phyloP scores from a whole-genome alignment of 2,888 invertebrate species.

The Eupithecia inturbata region DNA sequence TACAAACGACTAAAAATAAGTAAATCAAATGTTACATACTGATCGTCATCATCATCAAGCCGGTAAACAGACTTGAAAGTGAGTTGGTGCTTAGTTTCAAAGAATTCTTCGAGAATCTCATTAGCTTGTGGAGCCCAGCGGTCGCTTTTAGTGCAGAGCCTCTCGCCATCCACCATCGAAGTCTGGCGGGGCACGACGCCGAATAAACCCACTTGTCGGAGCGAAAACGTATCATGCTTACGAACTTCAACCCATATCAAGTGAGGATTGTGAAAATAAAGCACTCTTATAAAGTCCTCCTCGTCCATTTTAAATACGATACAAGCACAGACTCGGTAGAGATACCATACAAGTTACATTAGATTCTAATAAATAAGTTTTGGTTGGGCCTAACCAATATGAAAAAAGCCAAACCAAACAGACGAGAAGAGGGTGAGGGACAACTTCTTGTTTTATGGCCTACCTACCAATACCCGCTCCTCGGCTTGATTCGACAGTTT shows the following conservation, averaged over 20 bases:
- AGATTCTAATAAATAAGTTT: not conserved
- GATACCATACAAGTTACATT: not conserved
- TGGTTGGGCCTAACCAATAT: not conserved
- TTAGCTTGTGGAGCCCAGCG: slow-evolving; percentile 21
- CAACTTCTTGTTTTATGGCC: too few relatives aligned
- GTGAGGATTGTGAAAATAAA: slow-evolving; percentile 26
- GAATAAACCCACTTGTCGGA: slow-evolving; percentile 29
- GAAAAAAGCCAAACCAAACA: too few relatives aligned
- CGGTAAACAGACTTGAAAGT: slow-evolving; percentile 26
- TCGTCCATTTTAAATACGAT: slow-evolving; percentile 26
- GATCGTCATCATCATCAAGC: slow-evolving; percentile 19
- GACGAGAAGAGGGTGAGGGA: too few relatives aligned
- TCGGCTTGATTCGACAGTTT: too few relatives aligned
- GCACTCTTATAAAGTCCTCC: slow-evolving; percentile 22
- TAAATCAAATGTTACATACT: slow-evolving; percentile 15
- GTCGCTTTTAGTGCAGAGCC: slow-evolving; percentile 23
- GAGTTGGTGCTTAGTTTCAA: slow-evolving; percentile 20
- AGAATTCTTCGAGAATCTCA: slow-evolving; percentile 27
- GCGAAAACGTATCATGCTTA: slow-evolving; percentile 13
- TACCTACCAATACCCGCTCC: too few relatives aligned
- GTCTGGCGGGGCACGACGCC: slow-evolving; percentile 23
- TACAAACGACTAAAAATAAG: not conserved
- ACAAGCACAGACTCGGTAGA: too few relatives aligned
- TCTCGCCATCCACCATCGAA: slow-evolving; percentile 22
- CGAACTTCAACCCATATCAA: slow-evolving; percentile 32